A percentile compares a stretch with the other conserved stretches of the same genome.
phyloP scores from a whole-genome alignment of 2,888 invertebrate genomes.

The Esperia sulphurella region DNA sequence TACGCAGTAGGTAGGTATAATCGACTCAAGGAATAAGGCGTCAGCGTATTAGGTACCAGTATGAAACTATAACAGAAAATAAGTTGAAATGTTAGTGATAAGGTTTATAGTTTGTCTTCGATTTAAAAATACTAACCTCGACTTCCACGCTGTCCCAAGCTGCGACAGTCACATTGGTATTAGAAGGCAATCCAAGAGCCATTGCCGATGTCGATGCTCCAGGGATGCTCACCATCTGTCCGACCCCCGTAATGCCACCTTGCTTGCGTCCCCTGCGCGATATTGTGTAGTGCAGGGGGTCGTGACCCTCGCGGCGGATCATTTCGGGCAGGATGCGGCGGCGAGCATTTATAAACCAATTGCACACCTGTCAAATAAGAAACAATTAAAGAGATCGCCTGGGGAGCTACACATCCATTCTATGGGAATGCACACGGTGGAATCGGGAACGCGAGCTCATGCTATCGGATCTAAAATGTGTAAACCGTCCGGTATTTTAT shows the following conservation, averaged over 20 bases:
- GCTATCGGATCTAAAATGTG: too few relatives aligned
- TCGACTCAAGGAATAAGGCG: too few relatives aligned
- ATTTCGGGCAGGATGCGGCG: constrained; percentile 95
- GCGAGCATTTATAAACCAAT: constrained; percentile 97
- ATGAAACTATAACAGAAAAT: too few relatives aligned
- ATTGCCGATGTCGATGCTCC: constrained; percentile 41
- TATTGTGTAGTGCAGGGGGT: constrained; percentile 94
- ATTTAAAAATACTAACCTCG: constrained; percentile 35
- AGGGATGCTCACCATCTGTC: constrained; percentile 41
- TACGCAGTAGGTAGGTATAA: too few relatives aligned
- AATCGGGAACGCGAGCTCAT: too few relatives aligned
- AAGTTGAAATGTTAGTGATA: too few relatives aligned
- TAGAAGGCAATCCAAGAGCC: constrained; percentile 26
- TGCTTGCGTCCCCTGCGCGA: constrained; percentile 91
- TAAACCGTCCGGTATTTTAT: too few relatives aligned
- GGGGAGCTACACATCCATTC: too few relatives aligned
- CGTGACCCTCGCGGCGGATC: constrained; percentile 94
- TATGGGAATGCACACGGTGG: too few relatives aligned
- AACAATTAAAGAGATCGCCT: too few relatives aligned
- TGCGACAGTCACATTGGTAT: constrained; percentile 41
- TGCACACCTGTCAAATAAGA: constrained; percentile 84
- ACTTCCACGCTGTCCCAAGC: constrained; percentile 64
- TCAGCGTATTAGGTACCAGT: too few relatives aligned
- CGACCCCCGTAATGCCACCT: constrained; percentile 27
- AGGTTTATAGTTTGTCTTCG: too few relatives aligned